Evolutionary conservation across 2,113 vertebrate genomes (phyloP), one percentile per base, ranked within the genome.

Genomic region (Orycteropus afer): DNA sequence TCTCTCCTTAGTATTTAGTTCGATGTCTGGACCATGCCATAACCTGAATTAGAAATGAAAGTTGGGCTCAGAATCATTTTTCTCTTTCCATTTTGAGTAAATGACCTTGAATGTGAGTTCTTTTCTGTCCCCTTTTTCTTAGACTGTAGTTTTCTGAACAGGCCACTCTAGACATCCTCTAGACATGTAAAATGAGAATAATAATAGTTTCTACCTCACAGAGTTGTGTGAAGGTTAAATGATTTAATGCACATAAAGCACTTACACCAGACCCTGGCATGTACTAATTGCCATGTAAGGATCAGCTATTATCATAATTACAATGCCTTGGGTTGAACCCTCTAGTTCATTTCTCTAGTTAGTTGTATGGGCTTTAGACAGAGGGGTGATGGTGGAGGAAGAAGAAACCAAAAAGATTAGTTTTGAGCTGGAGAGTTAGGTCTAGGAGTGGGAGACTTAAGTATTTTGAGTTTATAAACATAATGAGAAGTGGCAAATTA

Each of bases 231-330:
- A 94, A 96, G 86, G 67, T 86, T 95, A 82, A 95, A 93, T 69
- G 92, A 94, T 34, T 86, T 53, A 88, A 86, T 93, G 80, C 1
- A 11, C 67, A 22, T 83, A 53, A 86, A 89, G 74, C 69, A 67
- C 82, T 97, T 90, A 93, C 6, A 78, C 6, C 53, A 71, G 77
- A 94, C 67, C 29, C 55, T 84, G 61, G 86, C 80, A 87, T 57
- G 40, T 61, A 78, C 69, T 93, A 86, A 87, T 93, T 90, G 85
- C 57, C 51, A 14, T 63, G 40, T 82, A 73, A 78, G 34, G 91
- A 86, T 86, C 84, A 71, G 65, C 59, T 73, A 34, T 94, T 95
- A 77, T 80, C 87, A 91, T 59, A 90, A 77, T 94, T 88, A 67
- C 34, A 59, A 14, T 65, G 57, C n/a, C 59, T 78, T 53, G 55